Conservation (phyloP, 23 tunicate species). For the Botrylloides violaceus region DNA sequence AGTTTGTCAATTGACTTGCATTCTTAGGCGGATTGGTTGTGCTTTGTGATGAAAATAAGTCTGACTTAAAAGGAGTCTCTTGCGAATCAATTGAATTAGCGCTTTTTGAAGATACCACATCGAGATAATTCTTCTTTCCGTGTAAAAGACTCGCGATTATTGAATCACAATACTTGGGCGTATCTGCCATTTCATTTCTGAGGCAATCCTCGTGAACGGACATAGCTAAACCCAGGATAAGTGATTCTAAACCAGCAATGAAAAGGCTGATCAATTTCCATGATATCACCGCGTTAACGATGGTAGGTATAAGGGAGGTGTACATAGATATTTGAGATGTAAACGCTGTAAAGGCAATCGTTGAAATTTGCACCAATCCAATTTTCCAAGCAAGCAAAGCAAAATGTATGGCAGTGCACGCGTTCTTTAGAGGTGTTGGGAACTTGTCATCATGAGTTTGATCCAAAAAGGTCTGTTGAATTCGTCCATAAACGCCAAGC, state of each 20-base stretch:
- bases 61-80: too few relatives aligned
- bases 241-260: conserved; percentile 17
- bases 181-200: conserved; percentile 37
- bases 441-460: background rate
- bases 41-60: too few relatives aligned
- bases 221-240: conserved; percentile 33
- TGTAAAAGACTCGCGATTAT: conserved; percentile 29
- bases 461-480: conserved; percentile 26
- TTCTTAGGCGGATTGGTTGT: too few relatives aligned
- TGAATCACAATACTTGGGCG: conserved; percentile 29
- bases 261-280: conserved; percentile 29
- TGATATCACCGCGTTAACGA: background rate
- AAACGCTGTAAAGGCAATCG: background rate
- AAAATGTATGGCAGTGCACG: background rate
- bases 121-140: background rate
- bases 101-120: too few relatives aligned
- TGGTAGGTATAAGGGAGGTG: conserved; percentile 15
- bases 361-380: background rate
- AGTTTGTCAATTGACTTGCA: too few relatives aligned
- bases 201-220: conserved; percentile 47
- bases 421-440: background rate
- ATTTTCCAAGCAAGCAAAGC: conserved; percentile 8
- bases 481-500: conserved; percentile 52
- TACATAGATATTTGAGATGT: background rate
- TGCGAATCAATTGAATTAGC: too few relatives aligned